Conservation (phyloP, 2,113 vertebrate species). For the Damaliscus lunatus region DNA sequence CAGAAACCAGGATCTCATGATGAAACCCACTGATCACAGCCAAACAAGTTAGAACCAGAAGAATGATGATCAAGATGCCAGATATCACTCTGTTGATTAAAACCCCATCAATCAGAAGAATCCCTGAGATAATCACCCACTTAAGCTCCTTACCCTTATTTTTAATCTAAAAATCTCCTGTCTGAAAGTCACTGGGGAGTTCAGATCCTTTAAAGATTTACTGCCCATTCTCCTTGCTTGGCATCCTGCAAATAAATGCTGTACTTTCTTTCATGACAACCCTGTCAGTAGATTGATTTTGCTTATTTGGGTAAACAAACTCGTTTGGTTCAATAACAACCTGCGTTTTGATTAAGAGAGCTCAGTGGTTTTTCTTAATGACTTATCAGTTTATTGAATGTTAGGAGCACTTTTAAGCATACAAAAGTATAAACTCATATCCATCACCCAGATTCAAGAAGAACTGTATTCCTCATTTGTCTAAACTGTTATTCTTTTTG, state of each 20-base stretch:
- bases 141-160: neutral
- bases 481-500: neutral
- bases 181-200: neutral
- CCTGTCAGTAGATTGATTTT: neutral
- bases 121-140: neutral
- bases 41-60: neutral
- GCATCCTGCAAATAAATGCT: neutral
- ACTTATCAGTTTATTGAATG: neutral
- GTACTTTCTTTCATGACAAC: neutral
- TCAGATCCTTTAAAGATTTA: neutral
- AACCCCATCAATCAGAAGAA: neutral
- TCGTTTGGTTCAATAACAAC: neutral
- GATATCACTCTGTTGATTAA: neutral
- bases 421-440: neutral
- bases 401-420: neutral
- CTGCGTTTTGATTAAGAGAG: neutral
- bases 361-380: neutral
- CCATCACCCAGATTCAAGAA: neutral
- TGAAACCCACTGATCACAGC: neutral
- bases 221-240: neutral
- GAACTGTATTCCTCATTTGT: neutral
- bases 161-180: neutral
- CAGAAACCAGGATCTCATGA: neutral
- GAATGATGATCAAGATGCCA: neutral
- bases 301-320: neutral